phyloP scores from a whole-genome alignment of 2,113 vertebrate genomes.

The Cyanoliseus patagonus region DNA sequence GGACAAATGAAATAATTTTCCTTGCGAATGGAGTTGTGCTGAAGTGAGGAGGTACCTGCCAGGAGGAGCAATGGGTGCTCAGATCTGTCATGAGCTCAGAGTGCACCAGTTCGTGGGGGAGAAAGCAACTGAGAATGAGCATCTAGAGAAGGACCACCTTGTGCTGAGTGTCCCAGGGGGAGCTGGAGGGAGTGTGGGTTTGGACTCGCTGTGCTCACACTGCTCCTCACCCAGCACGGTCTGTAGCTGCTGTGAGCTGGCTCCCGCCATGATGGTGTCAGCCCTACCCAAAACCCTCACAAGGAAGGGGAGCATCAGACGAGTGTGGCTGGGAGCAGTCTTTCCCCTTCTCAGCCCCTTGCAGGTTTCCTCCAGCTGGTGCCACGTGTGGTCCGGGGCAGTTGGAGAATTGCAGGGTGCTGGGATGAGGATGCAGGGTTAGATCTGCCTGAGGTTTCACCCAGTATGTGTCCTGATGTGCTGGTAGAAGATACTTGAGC shows the following conservation, averaged over 20 bases:
- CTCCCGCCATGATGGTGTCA: accelerated
- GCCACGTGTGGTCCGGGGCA: not conserved
- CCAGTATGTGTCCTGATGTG: accelerated
- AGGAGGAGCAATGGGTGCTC: not conserved
- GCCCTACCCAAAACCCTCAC: not conserved
- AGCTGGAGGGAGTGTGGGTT: too few species aligned
- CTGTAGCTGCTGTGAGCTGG: not conserved
- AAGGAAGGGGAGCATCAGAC: not conserved
- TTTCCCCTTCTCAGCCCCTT: not conserved
- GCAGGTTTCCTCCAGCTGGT: not conserved
- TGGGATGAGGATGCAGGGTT: not conserved
- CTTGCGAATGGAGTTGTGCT: not conserved
- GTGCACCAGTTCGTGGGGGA: accelerated
- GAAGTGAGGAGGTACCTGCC: not conserved
- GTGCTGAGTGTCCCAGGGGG: accelerated
- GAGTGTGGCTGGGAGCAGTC: not conserved
- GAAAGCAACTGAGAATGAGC: not conserved
- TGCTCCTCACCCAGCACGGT: accelerated
- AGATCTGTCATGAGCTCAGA: not conserved
- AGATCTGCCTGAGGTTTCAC: not conserved
- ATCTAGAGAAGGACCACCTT: accelerated
- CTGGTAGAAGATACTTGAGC: not conserved
- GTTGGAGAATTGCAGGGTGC: not conserved
- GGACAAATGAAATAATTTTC: not conserved
- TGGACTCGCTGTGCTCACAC: accelerated